Percentiles rank a stretch among this genome's conserved stretches.
These are phyloP conservation scores for Benitochromis conjunctus DNA, from an alignment of 2,113 vertebrate species.

Conservation along the genomic window DNA sequence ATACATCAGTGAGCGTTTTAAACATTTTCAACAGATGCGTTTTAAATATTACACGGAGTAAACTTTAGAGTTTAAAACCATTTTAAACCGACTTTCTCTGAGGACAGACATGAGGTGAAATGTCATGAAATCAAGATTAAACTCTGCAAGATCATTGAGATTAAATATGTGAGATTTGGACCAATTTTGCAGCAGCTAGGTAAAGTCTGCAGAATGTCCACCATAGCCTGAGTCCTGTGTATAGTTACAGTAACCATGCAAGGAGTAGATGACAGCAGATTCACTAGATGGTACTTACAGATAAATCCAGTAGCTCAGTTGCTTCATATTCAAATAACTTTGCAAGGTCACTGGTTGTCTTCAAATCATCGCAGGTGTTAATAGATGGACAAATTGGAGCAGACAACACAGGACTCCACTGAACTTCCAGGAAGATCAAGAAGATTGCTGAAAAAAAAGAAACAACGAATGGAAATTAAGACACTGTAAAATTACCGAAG, in stretches of 20 bases:
- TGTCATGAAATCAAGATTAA: background rate
- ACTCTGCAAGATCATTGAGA: background rate
- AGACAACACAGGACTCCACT: background rate
- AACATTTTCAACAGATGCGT: rapidly evolving
- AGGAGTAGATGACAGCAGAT: background rate
- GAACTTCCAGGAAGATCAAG: background rate
- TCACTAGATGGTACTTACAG: constrained; percentile 45
- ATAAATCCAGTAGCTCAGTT: rapidly evolving
- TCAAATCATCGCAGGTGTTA: rapidly evolving
- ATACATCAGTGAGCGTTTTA: background rate
- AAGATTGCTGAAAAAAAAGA: background rate
- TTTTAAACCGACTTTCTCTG: background rate
- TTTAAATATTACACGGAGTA: background rate
- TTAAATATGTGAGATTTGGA: background rate
- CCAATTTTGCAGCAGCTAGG: background rate
- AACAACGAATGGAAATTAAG: background rate
- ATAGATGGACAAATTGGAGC: background rate
- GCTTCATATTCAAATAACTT: rapidly evolving
- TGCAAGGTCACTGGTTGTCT: rapidly evolving
- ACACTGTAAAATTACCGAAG: background rate
- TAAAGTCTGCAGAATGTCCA: background rate
- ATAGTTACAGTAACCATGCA: background rate
- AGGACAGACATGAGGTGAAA: background rate
- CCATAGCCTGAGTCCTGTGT: background rate
- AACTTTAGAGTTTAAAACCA: background rate